Percentiles rank a stretch among this genome's conserved stretches.
phyloP scores from a whole-genome alignment of 2,888 invertebrate species.

The Cryptocephalus moraei region DNA sequence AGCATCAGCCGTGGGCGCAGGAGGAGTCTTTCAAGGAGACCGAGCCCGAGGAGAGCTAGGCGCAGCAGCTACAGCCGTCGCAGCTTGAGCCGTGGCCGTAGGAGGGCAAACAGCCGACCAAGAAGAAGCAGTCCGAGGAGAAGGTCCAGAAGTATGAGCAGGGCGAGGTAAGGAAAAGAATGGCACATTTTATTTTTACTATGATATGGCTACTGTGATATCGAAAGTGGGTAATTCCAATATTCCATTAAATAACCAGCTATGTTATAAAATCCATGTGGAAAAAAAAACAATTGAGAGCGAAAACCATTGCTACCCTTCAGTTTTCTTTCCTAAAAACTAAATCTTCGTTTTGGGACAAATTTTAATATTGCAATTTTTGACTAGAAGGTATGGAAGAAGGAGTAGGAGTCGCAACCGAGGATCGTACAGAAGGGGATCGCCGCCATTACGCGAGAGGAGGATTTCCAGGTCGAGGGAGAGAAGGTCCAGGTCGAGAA shows the following conservation, averaged over 20 bases:
- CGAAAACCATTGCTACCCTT: too few species aligned
- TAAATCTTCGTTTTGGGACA: too few species aligned
- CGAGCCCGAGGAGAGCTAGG: constrained; percentile 25
- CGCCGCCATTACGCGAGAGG: constrained; percentile 26
- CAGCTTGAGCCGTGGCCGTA: constrained; percentile 25
- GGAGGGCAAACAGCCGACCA: constrained; percentile 37
- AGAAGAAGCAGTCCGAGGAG: constrained; percentile 33
- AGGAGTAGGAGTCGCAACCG: constrained; percentile 35
- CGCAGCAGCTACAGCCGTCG: constrained; percentile 30
- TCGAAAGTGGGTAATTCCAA: too few species aligned
- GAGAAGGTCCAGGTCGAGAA: constrained; percentile 34
- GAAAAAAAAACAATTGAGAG: too few species aligned
- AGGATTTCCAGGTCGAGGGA: constrained; percentile 31
- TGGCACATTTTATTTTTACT: too few species aligned
- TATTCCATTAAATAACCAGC: too few species aligned
- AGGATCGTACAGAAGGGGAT: constrained; percentile 24
- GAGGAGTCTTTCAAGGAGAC: constrained; percentile 24
- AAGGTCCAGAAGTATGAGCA: constrained; percentile 25
- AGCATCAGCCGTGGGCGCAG: constrained; percentile 30
- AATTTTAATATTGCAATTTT: constrained; percentile 3
- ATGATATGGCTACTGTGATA: too few species aligned
- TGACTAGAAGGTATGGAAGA: constrained; percentile 17
- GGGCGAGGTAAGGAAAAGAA: constrained; percentile 14
- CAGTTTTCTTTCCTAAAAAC: too few species aligned
- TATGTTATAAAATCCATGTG: too few species aligned